These are phyloP conservation scores for Caenorhabditis sp. DNA, from an alignment of 2,888 invertebrate species.

Conservation along the genomic window DNA sequence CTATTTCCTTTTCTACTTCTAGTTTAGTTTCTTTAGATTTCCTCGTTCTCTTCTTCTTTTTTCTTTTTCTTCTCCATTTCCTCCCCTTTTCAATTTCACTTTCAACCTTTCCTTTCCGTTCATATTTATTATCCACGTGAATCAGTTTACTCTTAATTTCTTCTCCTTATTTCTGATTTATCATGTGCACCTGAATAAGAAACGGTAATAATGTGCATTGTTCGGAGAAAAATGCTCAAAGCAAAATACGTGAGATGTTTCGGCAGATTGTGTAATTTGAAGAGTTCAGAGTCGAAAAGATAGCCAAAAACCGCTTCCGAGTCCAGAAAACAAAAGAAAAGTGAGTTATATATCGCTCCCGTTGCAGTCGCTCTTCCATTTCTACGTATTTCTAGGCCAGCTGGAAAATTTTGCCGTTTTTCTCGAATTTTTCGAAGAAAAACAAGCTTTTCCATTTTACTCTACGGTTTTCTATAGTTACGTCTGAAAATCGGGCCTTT, in stretches of 20 bases:
- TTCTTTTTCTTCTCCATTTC: conserved; percentile 22
- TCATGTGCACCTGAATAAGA: conserved; percentile 27
- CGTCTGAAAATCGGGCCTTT: too few species aligned
- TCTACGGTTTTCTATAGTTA: too few species aligned
- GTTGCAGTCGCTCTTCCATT: too few species aligned
- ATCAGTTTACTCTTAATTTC: neutral
- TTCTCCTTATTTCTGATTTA: conserved; percentile 7
- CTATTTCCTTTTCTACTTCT: conserved; percentile 2
- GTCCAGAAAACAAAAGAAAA: conserved; percentile 3
- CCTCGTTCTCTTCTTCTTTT: neutral
- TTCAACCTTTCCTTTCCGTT: neutral
- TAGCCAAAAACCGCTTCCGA: conserved; percentile 1
- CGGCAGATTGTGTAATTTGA: neutral
- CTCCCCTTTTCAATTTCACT: conserved; percentile 9
- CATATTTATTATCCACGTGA: neutral
- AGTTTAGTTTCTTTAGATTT: neutral
- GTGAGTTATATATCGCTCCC: conserved; percentile 29
- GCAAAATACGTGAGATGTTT: conserved; percentile 11
- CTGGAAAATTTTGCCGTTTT: too few species aligned
- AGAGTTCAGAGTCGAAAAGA: conserved; percentile 17
- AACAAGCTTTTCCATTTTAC: too few species aligned
- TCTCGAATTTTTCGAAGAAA: too few species aligned
- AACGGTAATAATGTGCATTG: conserved; percentile 37
- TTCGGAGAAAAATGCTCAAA: conserved; percentile 45
- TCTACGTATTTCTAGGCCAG: too few species aligned